Base-by-base conservation (phyloP, 2,797 vertebrate genomes). In the Menidia menidia region DNA sequence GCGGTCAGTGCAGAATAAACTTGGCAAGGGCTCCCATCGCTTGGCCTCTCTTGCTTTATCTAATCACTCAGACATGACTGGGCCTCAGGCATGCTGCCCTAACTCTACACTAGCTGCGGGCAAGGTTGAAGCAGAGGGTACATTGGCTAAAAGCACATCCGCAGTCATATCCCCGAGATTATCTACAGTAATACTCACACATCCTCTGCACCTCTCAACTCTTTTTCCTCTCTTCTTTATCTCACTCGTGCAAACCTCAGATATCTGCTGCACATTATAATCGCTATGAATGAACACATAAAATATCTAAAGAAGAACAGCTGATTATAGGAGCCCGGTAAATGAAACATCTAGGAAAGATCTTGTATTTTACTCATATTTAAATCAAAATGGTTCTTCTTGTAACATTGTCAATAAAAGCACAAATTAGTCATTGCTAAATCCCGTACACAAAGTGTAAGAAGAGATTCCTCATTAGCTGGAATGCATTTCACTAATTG, bases 81-180 rank as follows among this genome's bases (percentile, higher is more conserved):
- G 80, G 88, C 89, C 88, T 82, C 83, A 72, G 90, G 89, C 91
- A 61, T 41, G 77, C 87, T 89, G 88, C 90, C 89, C 89, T 80
- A 60, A 83, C 84, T 86, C 86, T 65, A 82, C 77, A 79, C 77
- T 89, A 13, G 90, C 92, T 92, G 55, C 19, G 64, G 92, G 93
- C 91, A 93, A 95, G 91, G 93, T 93, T 90, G 84, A 90, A 63
- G 86, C 89, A 88, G 76, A 92, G 88, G 89, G 85, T 90, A 71
- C 80, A 73, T 35, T 54, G 72, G 80, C 85, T 83, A 82, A 87
- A 83, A 87, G 81, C 83, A 73, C 86, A 84, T 81, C 81, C 84
- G 81, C 71, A 84, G 64, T 80, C 82, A 78, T 89, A 87, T 88
- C 89, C 77, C 80, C 66, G 48, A 89, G 81, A 89, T 88, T 82